phyloP scores from a whole-genome alignment of 2,113 vertebrate genomes.

The Cacatua alba region DNA sequence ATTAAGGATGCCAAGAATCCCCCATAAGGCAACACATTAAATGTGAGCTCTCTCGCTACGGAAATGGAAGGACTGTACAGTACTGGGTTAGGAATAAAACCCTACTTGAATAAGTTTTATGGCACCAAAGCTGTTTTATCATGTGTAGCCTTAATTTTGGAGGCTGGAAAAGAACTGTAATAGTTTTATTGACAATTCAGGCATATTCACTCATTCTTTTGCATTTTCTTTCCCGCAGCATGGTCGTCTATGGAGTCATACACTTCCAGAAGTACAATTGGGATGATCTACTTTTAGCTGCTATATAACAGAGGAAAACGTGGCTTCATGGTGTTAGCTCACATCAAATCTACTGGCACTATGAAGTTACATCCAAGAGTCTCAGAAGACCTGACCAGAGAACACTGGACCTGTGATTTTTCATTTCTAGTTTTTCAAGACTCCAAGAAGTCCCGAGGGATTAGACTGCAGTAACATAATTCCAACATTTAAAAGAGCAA shows the following conservation, averaged over 20 bases:
- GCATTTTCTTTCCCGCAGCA: neutral
- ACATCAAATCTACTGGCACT: neutral
- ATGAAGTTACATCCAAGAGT: neutral
- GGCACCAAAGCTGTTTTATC: neutral
- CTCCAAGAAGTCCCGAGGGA: neutral
- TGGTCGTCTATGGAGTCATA: rapidly evolving
- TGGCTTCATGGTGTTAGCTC: no score
- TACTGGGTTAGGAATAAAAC: conserved; percentile 51
- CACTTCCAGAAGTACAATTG: neutral
- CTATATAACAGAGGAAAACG: neutral
- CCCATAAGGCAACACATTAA: conserved; percentile 65
- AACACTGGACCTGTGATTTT: neutral
- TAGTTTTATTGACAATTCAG: neutral
- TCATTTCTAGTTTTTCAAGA: neutral
- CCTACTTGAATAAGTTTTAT: neutral
- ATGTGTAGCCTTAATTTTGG: neutral
- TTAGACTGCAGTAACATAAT: neutral
- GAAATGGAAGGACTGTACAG: conserved; percentile 40
- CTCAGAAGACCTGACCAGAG: neutral
- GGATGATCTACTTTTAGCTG: neutral
- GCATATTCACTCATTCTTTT: neutral
- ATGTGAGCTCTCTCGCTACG: conserved; percentile 48
- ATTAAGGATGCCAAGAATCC: conserved; percentile 69
- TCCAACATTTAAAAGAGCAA: neutral
- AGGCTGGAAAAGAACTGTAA: conserved; percentile 18